Base-by-base conservation (phyloP, 2,888 invertebrate species). In the Mesorhabditis sp. region DNA sequence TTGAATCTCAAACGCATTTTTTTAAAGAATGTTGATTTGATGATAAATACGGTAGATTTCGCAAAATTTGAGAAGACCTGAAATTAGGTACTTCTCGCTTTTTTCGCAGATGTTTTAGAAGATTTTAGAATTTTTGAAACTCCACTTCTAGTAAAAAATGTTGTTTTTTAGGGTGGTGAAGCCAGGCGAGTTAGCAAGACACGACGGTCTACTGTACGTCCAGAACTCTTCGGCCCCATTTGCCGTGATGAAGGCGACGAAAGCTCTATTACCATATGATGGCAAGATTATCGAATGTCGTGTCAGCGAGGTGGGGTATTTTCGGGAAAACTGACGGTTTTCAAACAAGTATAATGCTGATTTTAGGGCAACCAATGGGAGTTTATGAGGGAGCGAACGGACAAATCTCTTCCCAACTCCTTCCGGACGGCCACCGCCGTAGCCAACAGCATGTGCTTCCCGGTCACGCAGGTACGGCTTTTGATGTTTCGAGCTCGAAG, bases 261-360 rank as follows among this genome's bases (percentile, higher is more conserved):
- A 92, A 86, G 90, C 90, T 2, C 85, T 95, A 4, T 91, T 91
- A 80, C 90, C 92, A 58, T 88, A 93, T 67, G 90, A 98, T 87
- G 92, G 92, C 83, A 95, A 96, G 88, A 98, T 99, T 70, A 90
- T 99, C 67, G 98, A 99, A 88, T 99, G 98, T 87, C 92, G 73
- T 67, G 70, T 64, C 41, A 67, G 4, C 5, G 43, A 4, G 74
- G 74, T 69, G 63, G 62, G 43, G 71, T 72, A n/a, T 63, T 61
- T 15, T 10, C 4, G n/a, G 91, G 81, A 91, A 88, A 82, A 92
- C 93, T 74, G 28, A 28, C 28, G 28, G 28, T 28, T 28, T 28
- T 28, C 28, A 28, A 28, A 28, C 28, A 28, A 28, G 28, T 65
- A 45, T 63, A 77, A 79, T 63, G 45, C 50, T 43, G 4, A 45